Base-by-base conservation (phyloP, 1,140 invertebrate species). In the Drosophila elegans region DNA sequence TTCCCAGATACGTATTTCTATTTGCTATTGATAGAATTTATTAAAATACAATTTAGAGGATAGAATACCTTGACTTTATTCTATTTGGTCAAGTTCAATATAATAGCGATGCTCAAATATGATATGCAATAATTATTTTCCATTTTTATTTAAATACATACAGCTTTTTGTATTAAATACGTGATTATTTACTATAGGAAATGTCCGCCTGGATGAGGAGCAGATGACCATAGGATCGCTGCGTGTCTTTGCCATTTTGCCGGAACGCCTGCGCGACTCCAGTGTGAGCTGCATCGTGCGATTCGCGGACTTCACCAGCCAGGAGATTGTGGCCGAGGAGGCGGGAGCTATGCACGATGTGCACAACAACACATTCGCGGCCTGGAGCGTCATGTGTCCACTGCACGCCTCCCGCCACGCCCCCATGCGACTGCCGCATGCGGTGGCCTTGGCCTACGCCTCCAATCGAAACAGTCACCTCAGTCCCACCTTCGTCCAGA, bases 301-400 rank as follows among this genome's bases (percentile, higher is more conserved):
- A 44, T 83, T 78, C 13, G 73, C 78, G 13, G 84, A 91, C 69
- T 91, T 83, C 4, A 69, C 57, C 3, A 75, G 81, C 21, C 60
- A 68, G 7, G 80, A 86, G 39, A 80, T 91, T 10, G 52, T 74
- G 34, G 83, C 91, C 5, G 78, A 77, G 57, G 81, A 83, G 67
- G 82, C 84, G 11, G 67, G 51, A 0, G 75, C 85, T 10, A 78
- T 92, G 79, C 85, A 85, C 29, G 91, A 92, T 9, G 83, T 91
- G 27, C 76, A 91, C 74, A 91, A 92, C 41, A 73, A 83, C 3
- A 84, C 59, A 11, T 92, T 91, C 54, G 85, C 91, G 0, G 86
- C 83, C 0, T 92, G 82, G 80, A 91, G 80, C 51, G 78, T 92
- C 12, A 80, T 91, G 76, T 92, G 91, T 59, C 91, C 91, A 3